phyloP scores from a whole-genome alignment of 1,140 invertebrate species.

The Microplitis demolitor region DNA sequence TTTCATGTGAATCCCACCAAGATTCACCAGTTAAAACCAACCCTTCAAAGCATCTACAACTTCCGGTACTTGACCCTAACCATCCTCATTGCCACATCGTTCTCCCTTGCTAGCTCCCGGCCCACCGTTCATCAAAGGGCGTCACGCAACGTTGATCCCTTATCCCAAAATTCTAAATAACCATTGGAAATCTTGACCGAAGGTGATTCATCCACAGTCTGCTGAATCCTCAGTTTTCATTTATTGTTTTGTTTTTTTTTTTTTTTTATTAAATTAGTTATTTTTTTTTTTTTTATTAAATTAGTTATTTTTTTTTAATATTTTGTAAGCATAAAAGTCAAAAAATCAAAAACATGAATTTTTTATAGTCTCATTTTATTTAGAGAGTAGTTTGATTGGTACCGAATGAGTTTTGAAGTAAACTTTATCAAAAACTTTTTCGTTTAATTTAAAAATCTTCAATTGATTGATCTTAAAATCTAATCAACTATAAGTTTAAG shows the following conservation, averaged over 20 bases:
- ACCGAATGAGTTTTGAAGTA: too few species aligned
- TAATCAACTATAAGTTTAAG: too few species aligned
- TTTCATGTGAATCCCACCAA: constrained; percentile 12
- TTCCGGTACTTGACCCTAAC: constrained; percentile 28
- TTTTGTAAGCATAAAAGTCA: too few species aligned
- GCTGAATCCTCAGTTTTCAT: neutral
- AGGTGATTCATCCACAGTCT: neutral
- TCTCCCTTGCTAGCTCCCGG: neutral
- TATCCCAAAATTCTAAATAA: neutral
- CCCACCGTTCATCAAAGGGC: constrained; percentile 2
- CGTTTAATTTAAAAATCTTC: too few species aligned
- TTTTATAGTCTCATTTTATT: too few species aligned
- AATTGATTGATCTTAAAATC: too few species aligned
- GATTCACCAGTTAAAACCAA: constrained; percentile 5
- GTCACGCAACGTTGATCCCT: constrained; percentile 12
- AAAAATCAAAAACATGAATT: too few species aligned
- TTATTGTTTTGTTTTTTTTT: neutral
- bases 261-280: neutral
- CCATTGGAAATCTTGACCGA: neutral
- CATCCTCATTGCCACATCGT: constrained; percentile 20
- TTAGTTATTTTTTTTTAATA: too few species aligned
- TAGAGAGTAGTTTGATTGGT: too few species aligned
- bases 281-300: too few species aligned
- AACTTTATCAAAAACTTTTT: too few species aligned
- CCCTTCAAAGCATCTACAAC: constrained; percentile 18